Percentiles rank a stretch among this genome's conserved stretches.
These are phyloP conservation scores for Amblyjoppa fuscipennis DNA, from an alignment of 2,888 invertebrate species.

Conservation along the genomic window DNA sequence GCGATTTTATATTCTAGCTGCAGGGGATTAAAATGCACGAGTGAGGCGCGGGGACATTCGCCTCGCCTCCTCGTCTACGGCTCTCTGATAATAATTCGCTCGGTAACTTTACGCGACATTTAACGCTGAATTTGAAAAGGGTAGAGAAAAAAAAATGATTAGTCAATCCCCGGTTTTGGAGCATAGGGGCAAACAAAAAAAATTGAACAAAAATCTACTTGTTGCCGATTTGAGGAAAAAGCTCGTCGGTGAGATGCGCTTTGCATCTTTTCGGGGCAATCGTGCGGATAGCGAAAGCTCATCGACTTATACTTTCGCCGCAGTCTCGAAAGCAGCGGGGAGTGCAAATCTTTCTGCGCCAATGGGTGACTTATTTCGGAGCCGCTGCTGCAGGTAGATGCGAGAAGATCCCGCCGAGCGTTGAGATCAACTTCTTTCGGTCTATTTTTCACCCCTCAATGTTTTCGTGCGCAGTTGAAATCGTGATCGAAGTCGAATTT, in stretches of 20 bases:
- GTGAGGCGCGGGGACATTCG: conserved; percentile 4
- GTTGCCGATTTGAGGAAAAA: background rate
- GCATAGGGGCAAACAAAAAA: background rate
- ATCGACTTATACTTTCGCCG: background rate
- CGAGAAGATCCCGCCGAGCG: conserved; percentile 13
- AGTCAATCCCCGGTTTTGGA: background rate
- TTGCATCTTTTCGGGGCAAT: background rate
- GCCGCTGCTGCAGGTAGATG: conserved; percentile 44
- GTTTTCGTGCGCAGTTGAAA: conserved; percentile 1
- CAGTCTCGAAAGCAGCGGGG: background rate
- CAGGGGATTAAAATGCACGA: conserved; percentile 61
- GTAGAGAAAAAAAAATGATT: background rate
- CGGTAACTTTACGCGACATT: conserved; percentile 12
- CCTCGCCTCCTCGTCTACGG: conserved; percentile 1
- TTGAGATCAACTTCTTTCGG: conserved; percentile 39
- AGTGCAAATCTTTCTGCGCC: conserved; percentile 45
- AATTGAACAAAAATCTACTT: background rate
- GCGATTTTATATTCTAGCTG: conserved; percentile 53
- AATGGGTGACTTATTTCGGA: conserved; percentile 52
- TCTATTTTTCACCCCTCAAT: conserved; percentile 18
- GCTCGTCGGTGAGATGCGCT: background rate
- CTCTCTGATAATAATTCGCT: conserved; percentile 20
- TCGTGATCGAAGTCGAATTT: conserved; percentile 9
- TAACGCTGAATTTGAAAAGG: background rate
- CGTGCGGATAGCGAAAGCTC: background rate